Percentiles rank a stretch among this genome's conserved stretches.
Evolutionary conservation across 2,888 invertebrate species (phyloP).

Genomic region (Strigamia transsilvanica): DNA sequence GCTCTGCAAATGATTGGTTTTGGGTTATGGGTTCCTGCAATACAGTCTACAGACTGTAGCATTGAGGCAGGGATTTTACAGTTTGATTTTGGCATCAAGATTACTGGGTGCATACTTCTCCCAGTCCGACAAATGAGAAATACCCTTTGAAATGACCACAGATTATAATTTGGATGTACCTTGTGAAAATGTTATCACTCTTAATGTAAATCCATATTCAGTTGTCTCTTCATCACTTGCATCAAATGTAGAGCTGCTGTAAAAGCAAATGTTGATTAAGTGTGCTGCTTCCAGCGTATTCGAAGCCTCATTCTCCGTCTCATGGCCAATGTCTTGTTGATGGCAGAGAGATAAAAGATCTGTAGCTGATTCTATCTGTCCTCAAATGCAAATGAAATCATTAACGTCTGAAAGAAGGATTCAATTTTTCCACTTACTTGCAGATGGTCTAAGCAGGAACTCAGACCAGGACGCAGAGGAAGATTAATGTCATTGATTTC

Average conservation of each 20-base stretch:
- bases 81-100: no score
- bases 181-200: neutral
- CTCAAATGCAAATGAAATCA: no score
- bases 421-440: neutral
- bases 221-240: neutral
- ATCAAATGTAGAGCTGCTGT: neutral
- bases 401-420: no score
- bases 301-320: neutral
- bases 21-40: no score
- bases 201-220: constrained; percentile 12
- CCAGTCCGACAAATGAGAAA: no score
- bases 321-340: neutral
- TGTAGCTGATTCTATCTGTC: neutral
- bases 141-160: no score
- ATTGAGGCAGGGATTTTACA: no score
- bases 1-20: no score
- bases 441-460: neutral
- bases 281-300: neutral
- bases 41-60: no score
- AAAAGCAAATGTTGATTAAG: neutral
- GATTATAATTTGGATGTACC: neutral
- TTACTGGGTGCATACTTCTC: no score
- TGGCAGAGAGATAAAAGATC: neutral
- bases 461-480: neutral
- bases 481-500: constrained; percentile 34